These are phyloP conservation scores for Quadroppia sp. DNA, from an alignment of 2,888 invertebrate genomes.

Conservation along the genomic window DNA sequence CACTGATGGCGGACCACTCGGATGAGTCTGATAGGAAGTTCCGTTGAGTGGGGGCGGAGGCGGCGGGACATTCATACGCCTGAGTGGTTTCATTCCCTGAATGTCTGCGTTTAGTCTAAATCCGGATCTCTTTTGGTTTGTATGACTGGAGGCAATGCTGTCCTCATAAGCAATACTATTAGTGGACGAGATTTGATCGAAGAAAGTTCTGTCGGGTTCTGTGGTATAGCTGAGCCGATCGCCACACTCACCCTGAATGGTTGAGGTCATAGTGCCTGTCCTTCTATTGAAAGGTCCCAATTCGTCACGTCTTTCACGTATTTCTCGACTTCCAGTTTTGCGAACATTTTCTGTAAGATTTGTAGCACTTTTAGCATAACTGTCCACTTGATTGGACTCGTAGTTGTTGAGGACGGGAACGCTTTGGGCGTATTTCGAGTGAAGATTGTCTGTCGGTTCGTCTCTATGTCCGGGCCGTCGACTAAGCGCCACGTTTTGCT, in stretches of 20 bases:
- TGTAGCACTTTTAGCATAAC: background rate
- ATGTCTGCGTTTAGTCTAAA: background rate
- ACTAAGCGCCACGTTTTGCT: conserved; percentile 30
- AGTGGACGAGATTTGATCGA: conserved; percentile 36
- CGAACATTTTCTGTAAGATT: conserved; percentile 4
- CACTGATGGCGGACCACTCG: conserved; percentile 45
- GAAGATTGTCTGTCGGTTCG: conserved; percentile 32
- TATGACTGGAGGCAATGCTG: conserved; percentile 43
- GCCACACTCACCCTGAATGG: conserved; percentile 37
- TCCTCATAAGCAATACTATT: conserved; percentile 46
- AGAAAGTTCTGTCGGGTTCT: conserved; percentile 39
- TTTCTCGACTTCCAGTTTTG: conserved; percentile 44
- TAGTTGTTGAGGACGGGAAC: conserved; percentile 16
- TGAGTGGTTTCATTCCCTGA: conserved; percentile 27
- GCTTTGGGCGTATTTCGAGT: conserved; percentile 23
- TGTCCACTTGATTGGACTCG: conserved; percentile 7
- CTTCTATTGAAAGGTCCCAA: conserved; percentile 46
- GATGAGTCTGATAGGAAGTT: background rate
- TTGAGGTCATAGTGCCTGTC: conserved; percentile 33
- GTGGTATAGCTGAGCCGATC: conserved; percentile 43
- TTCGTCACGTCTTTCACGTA: conserved; percentile 47
- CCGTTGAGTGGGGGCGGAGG: conserved; percentile 45
- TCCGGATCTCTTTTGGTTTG: conserved; percentile 31
- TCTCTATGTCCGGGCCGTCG: conserved; percentile 21
- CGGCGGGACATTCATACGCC: conserved; percentile 44